phyloP scores from a whole-genome alignment of 2,113 vertebrate species.

The Tetrax tetrax region DNA sequence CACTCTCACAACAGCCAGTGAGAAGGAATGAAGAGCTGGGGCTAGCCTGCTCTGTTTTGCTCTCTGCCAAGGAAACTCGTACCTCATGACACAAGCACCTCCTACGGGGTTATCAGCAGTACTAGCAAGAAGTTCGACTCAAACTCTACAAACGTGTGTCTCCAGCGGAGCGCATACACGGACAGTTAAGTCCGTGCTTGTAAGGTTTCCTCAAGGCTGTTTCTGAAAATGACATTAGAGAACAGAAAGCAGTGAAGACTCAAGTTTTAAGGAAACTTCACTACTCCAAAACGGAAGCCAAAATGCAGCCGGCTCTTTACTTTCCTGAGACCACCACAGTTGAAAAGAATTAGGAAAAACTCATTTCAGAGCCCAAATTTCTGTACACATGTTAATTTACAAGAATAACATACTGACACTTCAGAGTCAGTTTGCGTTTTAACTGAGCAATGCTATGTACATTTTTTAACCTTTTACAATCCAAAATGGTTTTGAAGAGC shows the following conservation, averaged over 20 bases:
- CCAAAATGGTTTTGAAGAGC: neutral
- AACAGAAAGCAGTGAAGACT: neutral
- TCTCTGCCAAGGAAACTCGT: neutral
- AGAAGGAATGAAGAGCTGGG: neutral
- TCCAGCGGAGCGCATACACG: neutral
- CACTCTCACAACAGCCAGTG: neutral
- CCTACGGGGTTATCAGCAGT: no score
- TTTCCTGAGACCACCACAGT: neutral
- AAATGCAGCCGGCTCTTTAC: neutral
- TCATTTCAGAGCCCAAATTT: neutral
- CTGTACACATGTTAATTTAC: neutral
- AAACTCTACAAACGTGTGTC: neutral
- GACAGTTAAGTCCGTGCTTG: rapidly evolving
- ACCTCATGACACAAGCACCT: neutral
- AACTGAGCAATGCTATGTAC: neutral
- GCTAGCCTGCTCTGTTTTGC: neutral
- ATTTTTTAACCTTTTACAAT: neutral
- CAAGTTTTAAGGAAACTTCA: neutral
- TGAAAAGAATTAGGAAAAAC: neutral
- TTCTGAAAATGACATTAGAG: neutral
- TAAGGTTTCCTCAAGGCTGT: neutral
- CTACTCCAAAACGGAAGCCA: neutral
- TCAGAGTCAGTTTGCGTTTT: neutral
- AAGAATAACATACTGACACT: neutral
- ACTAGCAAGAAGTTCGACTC: neutral